A percentile compares a stretch with the other conserved stretches of the same genome.
These are phyloP conservation scores for Ctena decussata DNA, from an alignment of 2,888 invertebrate species.

Conservation along the genomic window DNA sequence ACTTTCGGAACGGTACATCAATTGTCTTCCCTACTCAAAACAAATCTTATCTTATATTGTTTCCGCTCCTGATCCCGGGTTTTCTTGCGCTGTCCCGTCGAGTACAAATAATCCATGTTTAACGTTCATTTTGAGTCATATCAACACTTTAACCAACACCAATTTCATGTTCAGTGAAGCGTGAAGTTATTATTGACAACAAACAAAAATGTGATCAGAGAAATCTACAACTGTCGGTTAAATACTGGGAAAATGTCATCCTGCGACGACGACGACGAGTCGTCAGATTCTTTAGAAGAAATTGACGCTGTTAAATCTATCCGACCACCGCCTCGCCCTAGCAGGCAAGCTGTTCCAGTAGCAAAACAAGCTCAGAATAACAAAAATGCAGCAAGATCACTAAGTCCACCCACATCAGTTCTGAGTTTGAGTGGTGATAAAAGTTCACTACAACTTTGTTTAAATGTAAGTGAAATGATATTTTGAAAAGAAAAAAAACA, in stretches of 20 bases:
- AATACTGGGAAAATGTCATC: not conserved
- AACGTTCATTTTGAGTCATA: too few relatives aligned
- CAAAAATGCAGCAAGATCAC: conserved; percentile 45
- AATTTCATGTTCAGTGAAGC: conserved; percentile 3
- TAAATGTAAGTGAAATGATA: conserved; percentile 60
- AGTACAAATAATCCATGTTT: too few relatives aligned
- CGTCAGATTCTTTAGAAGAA: conserved; percentile 5
- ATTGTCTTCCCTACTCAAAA: too few relatives aligned
- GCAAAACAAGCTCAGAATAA: conserved; percentile 8
- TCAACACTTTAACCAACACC: too few relatives aligned
- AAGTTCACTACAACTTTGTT: conserved; percentile 44
- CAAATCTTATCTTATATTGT: too few relatives aligned
- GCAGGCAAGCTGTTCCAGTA: not conserved
- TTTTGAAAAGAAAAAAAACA: too few relatives aligned
- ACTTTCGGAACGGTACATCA: too few relatives aligned
- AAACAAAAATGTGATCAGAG: not conserved
- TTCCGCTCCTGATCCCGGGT: too few relatives aligned
- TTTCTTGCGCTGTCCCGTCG: too few relatives aligned
- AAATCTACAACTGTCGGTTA: not conserved
- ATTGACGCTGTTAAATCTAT: conserved; percentile 33
- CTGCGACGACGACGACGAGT: not conserved
- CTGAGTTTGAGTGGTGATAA: conserved; percentile 48
- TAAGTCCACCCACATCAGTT: conserved; percentile 60
- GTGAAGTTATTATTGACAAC: conserved; percentile 52
- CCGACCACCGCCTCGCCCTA: conserved; percentile 35